phyloP scores from a whole-genome alignment of 2,797 vertebrate genomes.

The Cygnus olor region DNA sequence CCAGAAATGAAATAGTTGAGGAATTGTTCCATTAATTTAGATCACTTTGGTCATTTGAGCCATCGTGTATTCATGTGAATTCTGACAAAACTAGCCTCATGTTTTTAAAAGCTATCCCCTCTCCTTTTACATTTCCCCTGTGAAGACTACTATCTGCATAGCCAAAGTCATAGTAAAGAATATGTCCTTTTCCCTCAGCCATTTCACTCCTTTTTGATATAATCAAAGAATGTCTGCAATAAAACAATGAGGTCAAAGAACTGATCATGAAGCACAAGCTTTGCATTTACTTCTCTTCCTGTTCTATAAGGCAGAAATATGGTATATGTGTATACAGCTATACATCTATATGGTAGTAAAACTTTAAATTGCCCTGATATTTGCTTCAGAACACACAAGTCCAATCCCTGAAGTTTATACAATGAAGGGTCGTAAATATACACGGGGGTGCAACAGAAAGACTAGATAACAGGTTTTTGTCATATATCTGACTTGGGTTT shows the following conservation, averaged over 20 bases:
- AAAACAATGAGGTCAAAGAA: not conserved
- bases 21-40: not conserved
- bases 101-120: not conserved
- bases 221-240: not conserved
- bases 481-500: not conserved
- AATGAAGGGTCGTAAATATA: not conserved
- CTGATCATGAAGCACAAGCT: not conserved
- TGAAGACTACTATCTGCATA: not conserved
- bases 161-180: not conserved
- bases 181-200: not conserved
- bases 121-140: not conserved
- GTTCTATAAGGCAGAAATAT: not conserved
- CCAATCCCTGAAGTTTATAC: not conserved
- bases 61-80: fast-evolving
- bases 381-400: not conserved
- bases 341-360: too few species aligned
- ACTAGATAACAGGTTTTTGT: fast-evolving
- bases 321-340: too few species aligned
- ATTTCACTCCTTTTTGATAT: not conserved
- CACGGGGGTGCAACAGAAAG: not conserved
- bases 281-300: not conserved
- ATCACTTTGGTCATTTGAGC: not conserved
- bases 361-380: not conserved
- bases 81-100: not conserved
- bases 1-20: not conserved